These are phyloP conservation scores for Corvus moneduloides DNA, from an alignment of 2,113 vertebrate genomes.

Conservation along the genomic window DNA sequence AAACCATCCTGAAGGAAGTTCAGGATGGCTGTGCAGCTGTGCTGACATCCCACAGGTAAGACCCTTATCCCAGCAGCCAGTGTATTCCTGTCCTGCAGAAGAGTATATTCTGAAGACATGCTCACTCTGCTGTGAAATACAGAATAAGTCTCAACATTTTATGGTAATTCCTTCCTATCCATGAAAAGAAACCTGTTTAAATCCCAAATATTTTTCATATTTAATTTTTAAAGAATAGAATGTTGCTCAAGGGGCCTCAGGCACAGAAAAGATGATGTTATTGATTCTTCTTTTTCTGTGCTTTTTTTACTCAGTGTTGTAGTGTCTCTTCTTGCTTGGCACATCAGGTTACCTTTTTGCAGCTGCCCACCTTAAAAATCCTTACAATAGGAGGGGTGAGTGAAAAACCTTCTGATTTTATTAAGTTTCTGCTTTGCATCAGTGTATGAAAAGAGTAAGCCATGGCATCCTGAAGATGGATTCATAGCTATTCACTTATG, in stretches of 20 bases:
- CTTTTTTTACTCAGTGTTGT: neutral
- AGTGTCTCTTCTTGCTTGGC: neutral
- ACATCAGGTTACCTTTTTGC: neutral
- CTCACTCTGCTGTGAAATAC: neutral
- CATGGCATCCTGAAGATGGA: neutral
- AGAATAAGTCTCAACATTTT: neutral
- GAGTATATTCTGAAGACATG: neutral
- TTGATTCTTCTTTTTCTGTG: neutral
- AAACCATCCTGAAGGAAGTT: constrained; percentile 59
- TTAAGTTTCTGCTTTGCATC: neutral
- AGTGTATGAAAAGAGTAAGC: neutral
- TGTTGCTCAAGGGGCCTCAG: neutral
- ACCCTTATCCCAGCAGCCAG: neutral
- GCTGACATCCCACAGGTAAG: constrained; percentile 76
- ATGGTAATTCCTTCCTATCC: neutral
- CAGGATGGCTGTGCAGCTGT: constrained; percentile 69
- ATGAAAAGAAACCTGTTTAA: neutral
- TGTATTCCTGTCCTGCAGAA: neutral
- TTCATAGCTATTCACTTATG: neutral
- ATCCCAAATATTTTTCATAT: neutral
- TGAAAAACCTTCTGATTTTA: neutral
- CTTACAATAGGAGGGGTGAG: neutral
- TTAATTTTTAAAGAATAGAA: neutral
- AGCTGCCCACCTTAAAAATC: neutral
- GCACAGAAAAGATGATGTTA: neutral